Evolutionary conservation across 2,113 vertebrate species (phyloP).

Genomic region (Australoheros scitulus): DNA sequence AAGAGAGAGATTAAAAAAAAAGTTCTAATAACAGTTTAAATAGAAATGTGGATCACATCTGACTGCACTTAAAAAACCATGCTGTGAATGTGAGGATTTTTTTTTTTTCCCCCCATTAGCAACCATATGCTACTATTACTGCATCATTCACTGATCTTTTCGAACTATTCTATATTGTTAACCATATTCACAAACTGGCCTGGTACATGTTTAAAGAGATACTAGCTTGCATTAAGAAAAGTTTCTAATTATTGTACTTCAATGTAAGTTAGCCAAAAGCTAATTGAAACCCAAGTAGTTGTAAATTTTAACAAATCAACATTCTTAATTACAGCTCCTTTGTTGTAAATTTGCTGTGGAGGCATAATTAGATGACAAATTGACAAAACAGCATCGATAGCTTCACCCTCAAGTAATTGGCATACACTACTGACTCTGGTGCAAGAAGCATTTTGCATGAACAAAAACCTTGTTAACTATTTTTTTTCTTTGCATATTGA

Average conservation of each 20-base stretch:
- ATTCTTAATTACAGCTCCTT: conserved; percentile 14
- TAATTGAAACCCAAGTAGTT: not conserved
- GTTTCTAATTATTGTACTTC: not conserved
- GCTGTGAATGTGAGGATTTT: not conserved
- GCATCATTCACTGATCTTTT: not conserved
- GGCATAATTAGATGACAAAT: conserved; percentile 52
- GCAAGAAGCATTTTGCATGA: conserved; percentile 44
- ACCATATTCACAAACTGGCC: not conserved
- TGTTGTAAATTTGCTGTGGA: conserved; percentile 1
- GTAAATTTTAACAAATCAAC: not conserved
- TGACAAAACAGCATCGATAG: conserved; percentile 47
- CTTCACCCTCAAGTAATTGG: conserved; percentile 32
- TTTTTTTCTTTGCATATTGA: conserved; percentile 41
- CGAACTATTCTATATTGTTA: not conserved
- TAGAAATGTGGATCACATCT: not conserved
- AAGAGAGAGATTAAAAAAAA: not conserved
- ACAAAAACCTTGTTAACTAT: conserved; percentile 59
- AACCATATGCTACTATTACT: not conserved
- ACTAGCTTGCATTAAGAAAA: not conserved
- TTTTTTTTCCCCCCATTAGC: not conserved
- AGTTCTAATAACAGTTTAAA: not conserved
- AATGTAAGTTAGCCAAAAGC: not conserved
- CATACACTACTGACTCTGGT: conserved; percentile 45
- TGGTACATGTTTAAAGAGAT: not conserved
- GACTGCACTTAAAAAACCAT: not conserved